These are phyloP conservation scores for Drosophila picticornis DNA, from an alignment of 2,888 invertebrate genomes.

Conservation along the genomic window DNA sequence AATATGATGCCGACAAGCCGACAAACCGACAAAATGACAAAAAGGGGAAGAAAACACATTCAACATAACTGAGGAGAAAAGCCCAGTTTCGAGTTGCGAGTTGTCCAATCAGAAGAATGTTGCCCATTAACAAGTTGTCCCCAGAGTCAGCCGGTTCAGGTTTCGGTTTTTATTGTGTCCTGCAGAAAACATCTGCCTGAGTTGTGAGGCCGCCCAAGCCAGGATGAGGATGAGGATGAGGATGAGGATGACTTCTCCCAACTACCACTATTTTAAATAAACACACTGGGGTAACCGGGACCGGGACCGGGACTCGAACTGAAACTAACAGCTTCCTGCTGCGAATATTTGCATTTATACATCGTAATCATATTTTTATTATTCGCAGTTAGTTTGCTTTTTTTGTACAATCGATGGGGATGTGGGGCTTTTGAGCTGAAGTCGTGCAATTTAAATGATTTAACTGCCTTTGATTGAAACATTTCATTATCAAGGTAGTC, in stretches of 20 bases:
- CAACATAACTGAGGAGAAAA: conserved; percentile 35
- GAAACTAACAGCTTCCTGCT: conserved; percentile 56
- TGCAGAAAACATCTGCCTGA: conserved; percentile 71
- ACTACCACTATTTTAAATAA: conserved; percentile 7
- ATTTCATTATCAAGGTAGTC: conserved; percentile 71
- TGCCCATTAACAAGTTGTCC: conserved; percentile 76
- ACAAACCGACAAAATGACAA: conserved; percentile 11
- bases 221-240: conserved; percentile 1
- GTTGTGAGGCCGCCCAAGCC: conserved; percentile 17
- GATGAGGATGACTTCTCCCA: conserved; percentile 2
- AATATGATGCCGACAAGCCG: conserved; percentile 56
- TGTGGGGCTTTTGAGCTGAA: not conserved
- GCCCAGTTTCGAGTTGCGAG: conserved; percentile 18
- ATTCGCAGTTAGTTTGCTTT: conserved; percentile 72
- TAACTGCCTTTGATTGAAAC: conserved; percentile 79
- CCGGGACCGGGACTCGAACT: not conserved
- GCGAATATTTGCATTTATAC: conserved; percentile 78
- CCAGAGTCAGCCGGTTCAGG: conserved; percentile 48
- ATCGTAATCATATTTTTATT: conserved; percentile 82
- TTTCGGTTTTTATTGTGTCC: conserved; percentile 8
- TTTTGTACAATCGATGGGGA: conserved; percentile 1
- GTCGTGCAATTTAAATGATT: conserved; percentile 75
- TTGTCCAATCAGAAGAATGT: conserved; percentile 72
- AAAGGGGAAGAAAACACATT: conserved; percentile 12
- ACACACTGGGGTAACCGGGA: not conserved